phyloP scores from a whole-genome alignment of 2,113 vertebrate genomes.

The Callionymus lyra region DNA sequence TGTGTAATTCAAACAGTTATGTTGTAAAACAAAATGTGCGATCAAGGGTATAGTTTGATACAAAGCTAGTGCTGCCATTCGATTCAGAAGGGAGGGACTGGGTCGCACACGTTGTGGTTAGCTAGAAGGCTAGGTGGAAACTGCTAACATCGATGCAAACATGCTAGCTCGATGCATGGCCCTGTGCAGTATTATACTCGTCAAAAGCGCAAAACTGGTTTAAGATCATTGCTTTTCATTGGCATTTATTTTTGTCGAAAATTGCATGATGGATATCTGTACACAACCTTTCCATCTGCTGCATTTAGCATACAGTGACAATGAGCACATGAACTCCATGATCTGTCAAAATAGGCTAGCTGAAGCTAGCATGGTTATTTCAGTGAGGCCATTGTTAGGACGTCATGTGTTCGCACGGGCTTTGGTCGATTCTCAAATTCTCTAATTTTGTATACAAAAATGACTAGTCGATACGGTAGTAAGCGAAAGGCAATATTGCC shows the following conservation, averaged over 20 bases:
- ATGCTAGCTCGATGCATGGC: too few relatives aligned
- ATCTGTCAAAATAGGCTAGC: constrained; percentile 64
- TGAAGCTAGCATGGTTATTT: constrained; percentile 52
- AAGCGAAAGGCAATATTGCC: constrained; percentile 1
- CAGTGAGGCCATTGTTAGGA: constrained; percentile 52
- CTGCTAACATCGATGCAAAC: too few relatives aligned
- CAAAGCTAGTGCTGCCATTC: not conserved
- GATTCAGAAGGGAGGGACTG: constrained; percentile 25
- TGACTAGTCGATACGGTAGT: constrained; percentile 22
- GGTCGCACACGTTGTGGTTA: constrained; percentile 47
- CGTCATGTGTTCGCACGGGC: constrained; percentile 18
- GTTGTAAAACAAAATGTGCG: too few relatives aligned
- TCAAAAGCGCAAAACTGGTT: too few relatives aligned
- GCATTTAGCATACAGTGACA: constrained; percentile 53
- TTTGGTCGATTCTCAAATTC: not conserved
- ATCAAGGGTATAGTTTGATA: too few relatives aligned
- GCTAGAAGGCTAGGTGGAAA: constrained; percentile 35
- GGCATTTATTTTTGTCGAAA: too few relatives aligned
- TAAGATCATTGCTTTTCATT: too few relatives aligned
- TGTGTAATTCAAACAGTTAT: too few relatives aligned
- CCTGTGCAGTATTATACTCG: too few relatives aligned
- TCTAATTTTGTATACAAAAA: constrained; percentile 14
- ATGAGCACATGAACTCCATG: constrained; percentile 55
- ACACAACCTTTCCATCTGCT: not conserved
- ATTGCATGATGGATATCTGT: too few relatives aligned